Percentiles rank a stretch among this genome's conserved stretches.
These are phyloP conservation scores for Chaitophorus viminalis DNA, from an alignment of 2,888 invertebrate species.

Conservation along the genomic window DNA sequence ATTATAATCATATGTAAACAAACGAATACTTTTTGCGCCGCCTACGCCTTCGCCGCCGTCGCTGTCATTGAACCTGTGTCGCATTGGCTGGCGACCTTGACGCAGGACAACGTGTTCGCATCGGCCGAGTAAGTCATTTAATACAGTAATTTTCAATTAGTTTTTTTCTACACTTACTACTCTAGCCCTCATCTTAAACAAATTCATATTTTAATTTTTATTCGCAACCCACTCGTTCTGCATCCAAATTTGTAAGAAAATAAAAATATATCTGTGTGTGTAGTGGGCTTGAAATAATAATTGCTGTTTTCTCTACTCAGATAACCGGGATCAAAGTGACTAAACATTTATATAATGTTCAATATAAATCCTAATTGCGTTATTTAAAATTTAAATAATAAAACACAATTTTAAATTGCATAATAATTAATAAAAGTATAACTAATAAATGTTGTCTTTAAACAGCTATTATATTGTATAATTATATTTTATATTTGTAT, in stretches of 20 bases:
- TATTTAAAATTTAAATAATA: neutral
- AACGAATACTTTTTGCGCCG: conserved; percentile 15
- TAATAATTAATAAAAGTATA: conserved; percentile 18
- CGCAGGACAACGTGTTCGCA: conserved; percentile 40
- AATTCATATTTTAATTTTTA: neutral
- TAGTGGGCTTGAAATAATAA: neutral
- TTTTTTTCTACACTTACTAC: neutral
- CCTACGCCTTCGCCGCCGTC: neutral
- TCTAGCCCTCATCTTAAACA: neutral
- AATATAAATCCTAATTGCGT: neutral
- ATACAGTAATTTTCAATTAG: conserved; percentile 41
- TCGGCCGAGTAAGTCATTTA: conserved; percentile 35
- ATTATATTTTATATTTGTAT: neutral
- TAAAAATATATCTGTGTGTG: neutral
- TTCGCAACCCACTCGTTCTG: neutral
- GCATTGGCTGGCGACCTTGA: conserved; percentile 56
- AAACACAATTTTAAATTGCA: neutral
- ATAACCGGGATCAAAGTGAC: neutral
- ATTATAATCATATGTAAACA: conserved; percentile 42
- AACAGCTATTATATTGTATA: neutral
- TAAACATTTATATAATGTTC: neutral
- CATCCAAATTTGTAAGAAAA: neutral
- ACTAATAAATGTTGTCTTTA: neutral
- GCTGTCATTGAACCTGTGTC: conserved; percentile 61
- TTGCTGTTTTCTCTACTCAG: neutral